phyloP scores from a whole-genome alignment of 1,140 invertebrate species.

The Berghia stephanieae region DNA sequence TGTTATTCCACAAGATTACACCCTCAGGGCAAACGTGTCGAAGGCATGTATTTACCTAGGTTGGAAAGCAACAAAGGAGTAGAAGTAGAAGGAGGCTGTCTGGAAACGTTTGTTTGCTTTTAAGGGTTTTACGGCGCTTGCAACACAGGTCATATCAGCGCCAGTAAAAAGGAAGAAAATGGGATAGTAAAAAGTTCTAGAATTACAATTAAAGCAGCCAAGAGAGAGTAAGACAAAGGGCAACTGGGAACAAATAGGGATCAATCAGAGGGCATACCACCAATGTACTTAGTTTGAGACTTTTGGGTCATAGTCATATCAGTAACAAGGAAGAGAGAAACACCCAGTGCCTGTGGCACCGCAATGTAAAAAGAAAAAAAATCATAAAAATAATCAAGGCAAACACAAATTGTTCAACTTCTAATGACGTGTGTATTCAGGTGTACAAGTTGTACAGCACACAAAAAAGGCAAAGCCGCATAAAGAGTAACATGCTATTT shows the following conservation, averaged over 20 bases:
- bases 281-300: too few species aligned
- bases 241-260: not conserved
- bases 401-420: too few species aligned
- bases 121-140: too few species aligned
- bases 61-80: too few species aligned
- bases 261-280: not conserved
- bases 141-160: too few species aligned
- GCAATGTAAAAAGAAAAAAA: slow-evolving; percentile 1
- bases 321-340: not conserved
- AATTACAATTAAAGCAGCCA: not conserved
- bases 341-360: not conserved
- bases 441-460: slow-evolving; percentile 31
- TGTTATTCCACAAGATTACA: too few species aligned
- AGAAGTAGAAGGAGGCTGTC: too few species aligned
- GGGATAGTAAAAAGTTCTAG: not conserved
- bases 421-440: slow-evolving; percentile 22
- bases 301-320: too few species aligned
- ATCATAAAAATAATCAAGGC: not conserved
- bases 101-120: too few species aligned
- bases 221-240: not conserved
- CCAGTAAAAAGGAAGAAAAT: too few species aligned
- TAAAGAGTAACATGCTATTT: slow-evolving; percentile 28
- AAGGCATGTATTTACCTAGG: too few species aligned
- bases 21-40: too few species aligned
- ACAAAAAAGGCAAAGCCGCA: slow-evolving; percentile 27